phyloP scores from a whole-genome alignment of 2,113 vertebrate genomes.

The Peromyscus polionotus region DNA sequence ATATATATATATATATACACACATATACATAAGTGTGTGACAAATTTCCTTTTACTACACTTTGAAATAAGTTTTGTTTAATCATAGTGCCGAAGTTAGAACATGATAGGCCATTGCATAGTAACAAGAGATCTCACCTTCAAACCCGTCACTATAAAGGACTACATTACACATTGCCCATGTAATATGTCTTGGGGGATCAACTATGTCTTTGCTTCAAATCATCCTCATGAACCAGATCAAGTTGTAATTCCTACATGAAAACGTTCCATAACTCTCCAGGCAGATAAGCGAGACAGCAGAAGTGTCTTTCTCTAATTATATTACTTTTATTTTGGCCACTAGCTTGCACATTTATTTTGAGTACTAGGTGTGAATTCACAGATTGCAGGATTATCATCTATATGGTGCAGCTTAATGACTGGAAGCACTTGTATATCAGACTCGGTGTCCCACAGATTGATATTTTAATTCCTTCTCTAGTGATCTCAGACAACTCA shows the following conservation, averaged over 20 bases:
- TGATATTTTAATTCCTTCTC: not conserved
- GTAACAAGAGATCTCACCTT: not conserved
- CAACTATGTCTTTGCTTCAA: not conserved
- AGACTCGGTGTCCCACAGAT: not conserved
- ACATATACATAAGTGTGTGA: not conserved
- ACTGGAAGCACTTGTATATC: not conserved
- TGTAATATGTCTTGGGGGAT: accelerated
- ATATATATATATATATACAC: not conserved
- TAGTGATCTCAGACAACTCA: not conserved
- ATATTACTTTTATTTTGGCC: constrained; percentile 65
- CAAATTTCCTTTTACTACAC: not conserved
- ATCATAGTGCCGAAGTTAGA: not conserved
- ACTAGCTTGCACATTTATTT: constrained; percentile 64
- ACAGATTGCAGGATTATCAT: constrained; percentile 9
- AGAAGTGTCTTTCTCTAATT: constrained; percentile 43
- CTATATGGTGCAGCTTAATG: constrained; percentile 18
- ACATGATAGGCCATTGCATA: not conserved
- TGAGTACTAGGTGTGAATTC: constrained; percentile 8
- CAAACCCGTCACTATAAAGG: not conserved
- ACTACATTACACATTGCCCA: not conserved
- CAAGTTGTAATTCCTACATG: not conserved
- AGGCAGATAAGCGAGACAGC: not conserved
- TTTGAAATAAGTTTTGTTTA: not conserved
- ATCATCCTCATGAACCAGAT: not conserved
- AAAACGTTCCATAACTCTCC: constrained; percentile 25